Conservation (phyloP, 35 echinoderm and acorn worm species). For the Acanthaster planci region DNA sequence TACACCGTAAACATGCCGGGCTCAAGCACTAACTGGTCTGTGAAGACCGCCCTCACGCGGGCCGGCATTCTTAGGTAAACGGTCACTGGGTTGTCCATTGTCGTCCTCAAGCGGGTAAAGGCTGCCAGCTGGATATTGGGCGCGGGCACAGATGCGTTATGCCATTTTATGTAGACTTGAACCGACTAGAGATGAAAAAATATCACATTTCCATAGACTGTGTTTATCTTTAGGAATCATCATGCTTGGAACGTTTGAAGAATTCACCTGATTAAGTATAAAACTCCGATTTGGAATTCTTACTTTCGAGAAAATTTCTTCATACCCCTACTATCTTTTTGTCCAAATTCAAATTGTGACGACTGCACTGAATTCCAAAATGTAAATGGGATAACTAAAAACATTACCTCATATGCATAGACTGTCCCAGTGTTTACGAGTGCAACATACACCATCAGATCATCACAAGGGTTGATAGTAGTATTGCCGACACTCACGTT, state of each 20-base stretch:
- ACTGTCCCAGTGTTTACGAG: slow-evolving; percentile 59
- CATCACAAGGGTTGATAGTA: slow-evolving; percentile 56
- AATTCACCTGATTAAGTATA: no score
- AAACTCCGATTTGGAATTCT: no score
- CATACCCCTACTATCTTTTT: no score
- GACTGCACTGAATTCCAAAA: no score
- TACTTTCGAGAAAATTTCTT: no score
- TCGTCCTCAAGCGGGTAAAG: slow-evolving; percentile 58
- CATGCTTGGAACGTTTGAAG: no score
- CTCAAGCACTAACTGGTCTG: slow-evolving; percentile 50
- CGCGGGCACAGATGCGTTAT: slow-evolving; percentile 29
- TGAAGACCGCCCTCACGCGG: slow-evolving; percentile 79
- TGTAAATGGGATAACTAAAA: no score
- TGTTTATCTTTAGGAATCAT: no score
- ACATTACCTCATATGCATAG: no score
- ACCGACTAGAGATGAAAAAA: slow-evolving; percentile 42
- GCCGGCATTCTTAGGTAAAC: slow-evolving; percentile 56
- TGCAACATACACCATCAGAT: slow-evolving; percentile 45
- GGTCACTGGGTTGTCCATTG: background rate
- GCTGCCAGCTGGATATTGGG: slow-evolving; percentile 75
- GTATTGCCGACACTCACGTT: slow-evolving; percentile 8
- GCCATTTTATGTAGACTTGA: slow-evolving; percentile 86
- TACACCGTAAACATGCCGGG: slow-evolving; percentile 63
- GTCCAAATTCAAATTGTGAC: no score
- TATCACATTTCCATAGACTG: no score